Percentiles rank a stretch among this genome's conserved stretches.
Conservation (phyloP, 2,113 vertebrate species). For the Prinia subflava region DNA sequence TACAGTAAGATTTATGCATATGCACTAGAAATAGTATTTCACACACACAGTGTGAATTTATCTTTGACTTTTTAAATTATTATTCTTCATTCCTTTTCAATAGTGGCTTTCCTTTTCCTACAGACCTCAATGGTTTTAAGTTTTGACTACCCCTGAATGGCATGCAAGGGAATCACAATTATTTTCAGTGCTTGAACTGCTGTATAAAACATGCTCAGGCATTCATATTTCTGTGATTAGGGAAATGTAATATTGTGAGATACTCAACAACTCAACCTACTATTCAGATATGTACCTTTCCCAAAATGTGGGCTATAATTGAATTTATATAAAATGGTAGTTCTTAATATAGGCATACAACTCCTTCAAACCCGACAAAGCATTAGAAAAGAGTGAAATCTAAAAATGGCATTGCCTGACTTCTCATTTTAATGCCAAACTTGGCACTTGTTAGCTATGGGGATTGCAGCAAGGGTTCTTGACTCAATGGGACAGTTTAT, state of each 20-base stretch:
- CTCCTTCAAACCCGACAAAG: not conserved
- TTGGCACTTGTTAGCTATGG: not conserved
- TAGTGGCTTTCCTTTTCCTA: not conserved
- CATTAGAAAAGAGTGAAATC: not conserved
- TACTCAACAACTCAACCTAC: not conserved
- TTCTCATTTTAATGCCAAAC: not conserved
- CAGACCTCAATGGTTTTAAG: not conserved
- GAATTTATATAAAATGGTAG: not conserved
- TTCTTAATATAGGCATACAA: not conserved
- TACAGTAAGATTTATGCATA: not conserved
- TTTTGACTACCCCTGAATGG: not conserved
- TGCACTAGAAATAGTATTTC: not conserved
- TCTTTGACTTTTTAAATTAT: fast-evolving
- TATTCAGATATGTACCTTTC: not conserved
- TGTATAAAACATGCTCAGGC: not conserved
- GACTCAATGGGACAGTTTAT: not conserved
- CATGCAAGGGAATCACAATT: not conserved
- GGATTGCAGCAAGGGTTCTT: not conserved
- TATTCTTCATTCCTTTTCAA: not conserved
- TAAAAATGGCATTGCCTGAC: not conserved
- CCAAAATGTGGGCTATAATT: not conserved
- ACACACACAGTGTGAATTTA: not conserved
- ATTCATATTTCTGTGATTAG: not conserved
- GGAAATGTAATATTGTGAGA: not conserved
- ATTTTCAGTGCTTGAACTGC: not conserved